Evolutionary conservation across 2,113 vertebrate species (phyloP).

Genomic region (Ciconia stormi): DNA sequence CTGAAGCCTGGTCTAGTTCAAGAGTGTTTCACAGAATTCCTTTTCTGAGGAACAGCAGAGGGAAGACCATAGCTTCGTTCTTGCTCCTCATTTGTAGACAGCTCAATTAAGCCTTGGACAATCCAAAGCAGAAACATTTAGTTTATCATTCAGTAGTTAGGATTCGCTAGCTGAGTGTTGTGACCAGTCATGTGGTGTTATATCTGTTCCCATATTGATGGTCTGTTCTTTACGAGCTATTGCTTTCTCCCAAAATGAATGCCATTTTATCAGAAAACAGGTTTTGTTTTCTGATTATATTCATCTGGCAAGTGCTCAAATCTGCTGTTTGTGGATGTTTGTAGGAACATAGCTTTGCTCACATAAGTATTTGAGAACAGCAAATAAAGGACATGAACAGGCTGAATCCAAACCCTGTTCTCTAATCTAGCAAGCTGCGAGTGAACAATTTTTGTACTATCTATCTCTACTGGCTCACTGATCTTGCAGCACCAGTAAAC

Average conservation of each 20-base stretch:
- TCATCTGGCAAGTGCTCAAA: slow-evolving; percentile 45
- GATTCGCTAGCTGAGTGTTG: background rate
- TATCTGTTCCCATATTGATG: slow-evolving; percentile 30
- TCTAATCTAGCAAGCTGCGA: slow-evolving; percentile 1
- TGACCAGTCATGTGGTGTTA: background rate
- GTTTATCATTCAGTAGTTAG: background rate
- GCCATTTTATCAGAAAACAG: slow-evolving; percentile 61
- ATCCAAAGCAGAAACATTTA: background rate
- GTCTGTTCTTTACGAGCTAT: slow-evolving; percentile 9
- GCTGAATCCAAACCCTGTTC: slow-evolving; percentile 18
- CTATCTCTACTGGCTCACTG: background rate
- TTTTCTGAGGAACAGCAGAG: background rate
- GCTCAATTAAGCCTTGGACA: background rate
- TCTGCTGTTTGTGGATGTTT: slow-evolving; percentile 64
- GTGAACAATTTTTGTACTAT: slow-evolving; percentile 22
- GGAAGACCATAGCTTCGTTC: background rate
- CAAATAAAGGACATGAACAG: background rate
- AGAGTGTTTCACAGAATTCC: background rate
- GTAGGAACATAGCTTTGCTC: slow-evolving; percentile 58
- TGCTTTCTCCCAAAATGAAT: slow-evolving; percentile 41
- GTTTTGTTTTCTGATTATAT: slow-evolving; percentile 66
- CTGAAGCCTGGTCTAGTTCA: background rate
- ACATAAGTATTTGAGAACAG: slow-evolving; percentile 53
- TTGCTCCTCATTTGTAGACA: background rate
- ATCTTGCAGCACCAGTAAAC: slow-evolving; percentile 12